These are phyloP conservation scores for Hyaena hyaena DNA, from an alignment of 2,113 vertebrate species.

Conservation along the genomic window DNA sequence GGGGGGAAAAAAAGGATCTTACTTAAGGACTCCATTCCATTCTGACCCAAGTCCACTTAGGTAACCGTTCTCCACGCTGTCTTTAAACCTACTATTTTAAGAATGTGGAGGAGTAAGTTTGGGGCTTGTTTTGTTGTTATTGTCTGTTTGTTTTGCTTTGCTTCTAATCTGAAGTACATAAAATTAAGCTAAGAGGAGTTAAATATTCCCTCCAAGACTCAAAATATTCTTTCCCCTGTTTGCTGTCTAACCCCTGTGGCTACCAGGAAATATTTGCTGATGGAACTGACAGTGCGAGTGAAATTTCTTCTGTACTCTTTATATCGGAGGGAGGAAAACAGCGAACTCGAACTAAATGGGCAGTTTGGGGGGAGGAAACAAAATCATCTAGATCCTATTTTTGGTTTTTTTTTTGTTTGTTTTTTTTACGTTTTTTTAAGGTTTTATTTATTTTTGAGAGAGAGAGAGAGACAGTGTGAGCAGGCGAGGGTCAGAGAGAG, in stretches of 20 bases:
- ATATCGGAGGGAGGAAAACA: not conserved
- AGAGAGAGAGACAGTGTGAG: too few relatives aligned
- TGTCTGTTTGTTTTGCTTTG: constrained; percentile 17
- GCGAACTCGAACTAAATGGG: not conserved
- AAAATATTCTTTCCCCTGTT: constrained; percentile 41
- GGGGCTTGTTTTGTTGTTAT: not conserved
- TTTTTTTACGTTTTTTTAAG: too few relatives aligned
- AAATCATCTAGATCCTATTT: not conserved
- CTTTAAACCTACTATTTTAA: not conserved
- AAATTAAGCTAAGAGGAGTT: constrained; percentile 22
- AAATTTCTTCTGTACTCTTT: constrained; percentile 12
- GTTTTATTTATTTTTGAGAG: too few relatives aligned
- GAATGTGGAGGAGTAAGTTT: not conserved
- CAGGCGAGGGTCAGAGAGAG: too few relatives aligned
- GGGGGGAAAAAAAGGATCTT: too few relatives aligned
- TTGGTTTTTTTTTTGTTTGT: not conserved
- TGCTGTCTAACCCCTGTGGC: not conserved
- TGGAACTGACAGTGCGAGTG: not conserved
- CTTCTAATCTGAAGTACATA: constrained; percentile 39
- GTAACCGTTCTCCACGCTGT: not conserved
- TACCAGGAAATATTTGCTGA: constrained; percentile 17
- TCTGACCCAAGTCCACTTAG: not conserved
- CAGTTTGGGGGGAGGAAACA: not conserved
- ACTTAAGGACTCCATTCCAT: not conserved
- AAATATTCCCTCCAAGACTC: constrained; percentile 32